phyloP scores from a whole-genome alignment of 2,113 vertebrate genomes.

The Megaleporinus macrocephalus region DNA sequence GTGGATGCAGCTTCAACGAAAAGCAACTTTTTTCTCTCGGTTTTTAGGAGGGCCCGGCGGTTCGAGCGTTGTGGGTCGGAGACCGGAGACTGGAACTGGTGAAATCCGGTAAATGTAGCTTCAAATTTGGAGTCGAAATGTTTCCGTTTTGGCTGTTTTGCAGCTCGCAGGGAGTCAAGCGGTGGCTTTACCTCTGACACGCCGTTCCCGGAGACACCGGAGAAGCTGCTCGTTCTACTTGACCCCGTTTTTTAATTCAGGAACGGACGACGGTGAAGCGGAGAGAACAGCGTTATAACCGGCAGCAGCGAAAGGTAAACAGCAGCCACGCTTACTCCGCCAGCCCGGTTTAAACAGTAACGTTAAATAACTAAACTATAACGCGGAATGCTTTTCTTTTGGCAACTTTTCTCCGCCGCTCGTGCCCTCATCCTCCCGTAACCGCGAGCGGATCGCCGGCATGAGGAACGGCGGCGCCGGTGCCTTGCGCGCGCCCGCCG shows the following conservation, averaged over 20 bases:
- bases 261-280: not conserved
- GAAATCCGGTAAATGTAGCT: not conserved
- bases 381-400: not conserved
- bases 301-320: too few relatives aligned
- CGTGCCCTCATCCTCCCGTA: not conserved
- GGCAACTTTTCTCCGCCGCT: conserved; percentile 2
- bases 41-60: not conserved
- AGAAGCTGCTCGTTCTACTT: conserved; percentile 68
- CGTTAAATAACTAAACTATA: too few relatives aligned
- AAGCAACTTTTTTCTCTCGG: conserved; percentile 19
- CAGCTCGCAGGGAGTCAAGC: not conserved
- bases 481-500: conserved; percentile 43
- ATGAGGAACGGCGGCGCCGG: not conserved
- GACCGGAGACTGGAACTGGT: too few relatives aligned
- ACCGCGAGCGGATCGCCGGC: too few relatives aligned
- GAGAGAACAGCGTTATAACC: too few relatives aligned
- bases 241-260: conserved; percentile 61
- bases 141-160: not conserved
- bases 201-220: conserved; percentile 62
- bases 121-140: not conserved
- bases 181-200: not conserved
- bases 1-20: not conserved
- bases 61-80: not conserved
- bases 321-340: too few relatives aligned
- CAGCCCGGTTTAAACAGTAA: too few relatives aligned